Conservation (phyloP, 2,113 vertebrate genomes). For the Galeopterus variegatus region DNA sequence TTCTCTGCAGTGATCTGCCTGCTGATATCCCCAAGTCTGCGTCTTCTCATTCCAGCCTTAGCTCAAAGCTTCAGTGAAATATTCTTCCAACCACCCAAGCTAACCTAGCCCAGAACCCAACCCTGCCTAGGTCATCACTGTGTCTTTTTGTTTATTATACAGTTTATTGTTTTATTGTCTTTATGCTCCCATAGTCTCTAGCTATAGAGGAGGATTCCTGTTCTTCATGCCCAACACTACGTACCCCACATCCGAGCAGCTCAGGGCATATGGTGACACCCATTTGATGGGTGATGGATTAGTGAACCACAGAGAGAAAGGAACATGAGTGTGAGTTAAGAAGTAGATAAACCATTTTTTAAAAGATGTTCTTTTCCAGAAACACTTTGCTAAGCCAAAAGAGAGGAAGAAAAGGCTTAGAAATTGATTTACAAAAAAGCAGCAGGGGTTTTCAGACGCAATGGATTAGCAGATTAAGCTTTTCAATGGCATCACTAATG, state of each 20-base stretch:
- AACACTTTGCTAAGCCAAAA: background rate
- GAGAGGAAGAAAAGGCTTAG: background rate
- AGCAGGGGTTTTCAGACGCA: background rate
- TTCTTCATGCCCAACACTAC: background rate
- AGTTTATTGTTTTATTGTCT: background rate
- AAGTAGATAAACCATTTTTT: background rate
- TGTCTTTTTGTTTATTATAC: background rate
- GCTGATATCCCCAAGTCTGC: background rate
- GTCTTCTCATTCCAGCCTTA: background rate
- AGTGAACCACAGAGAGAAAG: background rate
- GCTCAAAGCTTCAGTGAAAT: background rate
- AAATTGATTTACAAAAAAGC: background rate
- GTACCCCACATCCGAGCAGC: background rate
- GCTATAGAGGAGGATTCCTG: background rate
- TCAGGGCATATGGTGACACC: background rate
- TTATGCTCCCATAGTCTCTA: background rate
- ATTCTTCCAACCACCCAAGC: background rate
- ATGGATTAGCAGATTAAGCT: background rate
- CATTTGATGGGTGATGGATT: background rate
- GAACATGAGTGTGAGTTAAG: background rate
- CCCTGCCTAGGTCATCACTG: background rate
- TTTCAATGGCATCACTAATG: background rate
- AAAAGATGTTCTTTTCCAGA: background rate
- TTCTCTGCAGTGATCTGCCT: background rate
- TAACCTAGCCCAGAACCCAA: background rate